Evolutionary conservation across 35 echinoderm and acorn worm genomes (phyloP).

Genomic region (Ptychodera flava): DNA sequence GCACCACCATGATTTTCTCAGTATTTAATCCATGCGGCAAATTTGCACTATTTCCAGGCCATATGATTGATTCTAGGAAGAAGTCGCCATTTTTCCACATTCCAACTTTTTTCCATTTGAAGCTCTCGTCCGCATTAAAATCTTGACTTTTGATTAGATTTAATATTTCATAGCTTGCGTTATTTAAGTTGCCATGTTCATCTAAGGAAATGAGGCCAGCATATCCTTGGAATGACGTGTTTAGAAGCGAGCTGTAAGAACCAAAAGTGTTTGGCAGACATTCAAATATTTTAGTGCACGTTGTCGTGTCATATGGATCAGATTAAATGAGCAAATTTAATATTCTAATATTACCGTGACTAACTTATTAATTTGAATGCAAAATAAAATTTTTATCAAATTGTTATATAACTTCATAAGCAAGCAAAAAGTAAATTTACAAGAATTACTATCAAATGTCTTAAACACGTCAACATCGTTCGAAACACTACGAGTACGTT

Average conservation of each 20-base stretch:
- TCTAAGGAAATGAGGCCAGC: slow-evolving; percentile 32
- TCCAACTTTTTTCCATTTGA: slow-evolving; percentile 40
- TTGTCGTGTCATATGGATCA: too few relatives aligned
- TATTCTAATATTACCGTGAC: too few relatives aligned
- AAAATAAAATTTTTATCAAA: too few relatives aligned
- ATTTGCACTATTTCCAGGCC: slow-evolving; percentile 37
- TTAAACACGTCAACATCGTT: too few relatives aligned
- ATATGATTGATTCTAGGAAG: slow-evolving; percentile 22
- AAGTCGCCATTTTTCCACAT: slow-evolving; percentile 22
- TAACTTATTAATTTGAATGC: too few relatives aligned
- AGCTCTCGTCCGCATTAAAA: background rate
- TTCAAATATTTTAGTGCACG: background rate
- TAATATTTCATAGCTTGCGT: slow-evolving; percentile 30
- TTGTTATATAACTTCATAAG: too few relatives aligned
- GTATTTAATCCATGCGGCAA: slow-evolving; percentile 45
- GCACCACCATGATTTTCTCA: slow-evolving; percentile 30
- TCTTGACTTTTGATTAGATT: slow-evolving; percentile 34
- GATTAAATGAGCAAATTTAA: too few relatives aligned
- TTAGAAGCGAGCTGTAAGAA: slow-evolving; percentile 17
- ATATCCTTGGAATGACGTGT: slow-evolving; percentile 28
- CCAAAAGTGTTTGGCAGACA: slow-evolving; percentile 5
- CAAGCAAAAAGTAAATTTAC: too few relatives aligned
- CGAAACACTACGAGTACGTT: too few relatives aligned
- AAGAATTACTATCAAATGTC: too few relatives aligned
- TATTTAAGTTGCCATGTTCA: slow-evolving; percentile 23